A percentile compares a stretch with the other conserved stretches of the same genome.
Evolutionary conservation across 2,113 vertebrate genomes (phyloP).

Genomic region (Pseudopodoces humilis): DNA sequence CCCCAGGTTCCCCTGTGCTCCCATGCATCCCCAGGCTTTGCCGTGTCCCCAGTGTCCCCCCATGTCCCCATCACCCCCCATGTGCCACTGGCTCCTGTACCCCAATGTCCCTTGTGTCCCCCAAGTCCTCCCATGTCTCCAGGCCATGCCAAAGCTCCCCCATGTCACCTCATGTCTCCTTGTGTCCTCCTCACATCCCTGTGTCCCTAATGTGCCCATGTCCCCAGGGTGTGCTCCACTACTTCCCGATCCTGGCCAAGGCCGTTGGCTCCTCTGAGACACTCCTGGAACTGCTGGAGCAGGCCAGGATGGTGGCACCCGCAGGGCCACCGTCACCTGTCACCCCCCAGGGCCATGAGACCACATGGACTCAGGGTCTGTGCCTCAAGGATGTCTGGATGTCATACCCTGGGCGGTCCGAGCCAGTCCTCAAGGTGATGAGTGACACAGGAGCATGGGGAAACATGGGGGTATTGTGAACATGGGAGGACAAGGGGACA

Average conservation of each 20-base stretch:
- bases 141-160: no score
- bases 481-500: not conserved
- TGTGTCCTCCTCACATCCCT: not conserved
- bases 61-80: not conserved
- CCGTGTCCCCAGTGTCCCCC: no score
- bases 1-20: no score
- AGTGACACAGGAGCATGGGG: not conserved
- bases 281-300: not conserved
- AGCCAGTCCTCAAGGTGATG: not conserved
- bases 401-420: rapidly evolving
- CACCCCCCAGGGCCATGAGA: rapidly evolving
- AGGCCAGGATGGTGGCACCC: rapidly evolving
- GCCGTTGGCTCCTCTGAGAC: not conserved
- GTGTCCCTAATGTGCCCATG: not conserved
- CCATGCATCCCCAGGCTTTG: not conserved
- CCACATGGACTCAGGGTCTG: not conserved
- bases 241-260: not conserved
- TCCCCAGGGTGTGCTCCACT: rapidly evolving
- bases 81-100: not conserved
- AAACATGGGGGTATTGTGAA: not conserved
- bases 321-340: rapidly evolving
- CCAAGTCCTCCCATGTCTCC: not conserved
- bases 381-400: not conserved
- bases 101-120: not conserved
- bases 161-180: not conserved